A percentile compares a stretch with the other conserved stretches of the same genome.
Evolutionary conservation across 2,113 vertebrate genomes (phyloP).

Genomic region (Myxocyprinus asiaticus): DNA sequence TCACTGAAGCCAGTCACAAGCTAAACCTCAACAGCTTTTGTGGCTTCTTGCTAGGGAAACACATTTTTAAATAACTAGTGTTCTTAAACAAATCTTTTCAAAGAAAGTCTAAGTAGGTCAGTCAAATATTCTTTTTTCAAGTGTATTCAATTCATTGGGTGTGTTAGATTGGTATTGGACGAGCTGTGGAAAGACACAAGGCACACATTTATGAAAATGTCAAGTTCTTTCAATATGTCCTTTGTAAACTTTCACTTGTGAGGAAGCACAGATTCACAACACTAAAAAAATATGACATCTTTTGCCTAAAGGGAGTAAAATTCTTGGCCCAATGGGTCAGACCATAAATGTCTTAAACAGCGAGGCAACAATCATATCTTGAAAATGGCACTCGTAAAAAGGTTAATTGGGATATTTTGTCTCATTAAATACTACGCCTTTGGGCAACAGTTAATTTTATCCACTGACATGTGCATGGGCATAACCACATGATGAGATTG

Average conservation of each 20-base stretch:
- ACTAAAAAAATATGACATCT: constrained; percentile 29
- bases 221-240: constrained; percentile 10
- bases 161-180: no score
- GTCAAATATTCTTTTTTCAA: no score
- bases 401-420: constrained; percentile 49
- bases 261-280: constrained; percentile 10
- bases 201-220: constrained; percentile 5
- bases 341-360: constrained; percentile 28
- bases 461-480: constrained; percentile 44
- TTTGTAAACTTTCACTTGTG: constrained; percentile 24
- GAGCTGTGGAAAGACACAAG: not conserved
- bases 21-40: no score
- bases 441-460: constrained; percentile 63
- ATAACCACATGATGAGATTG: constrained; percentile 39
- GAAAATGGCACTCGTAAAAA: constrained; percentile 44
- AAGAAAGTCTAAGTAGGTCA: no score
- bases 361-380: not conserved
- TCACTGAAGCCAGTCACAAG: not conserved
- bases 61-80: no score
- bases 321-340: not conserved
- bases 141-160: no score
- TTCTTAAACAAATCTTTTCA: no score
- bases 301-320: constrained; percentile 34
- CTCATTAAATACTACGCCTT: constrained; percentile 21
- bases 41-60: no score